phyloP scores from a whole-genome alignment of 37 sponge, comb jelly and placozoan species.

The Halichondria panicea region DNA sequence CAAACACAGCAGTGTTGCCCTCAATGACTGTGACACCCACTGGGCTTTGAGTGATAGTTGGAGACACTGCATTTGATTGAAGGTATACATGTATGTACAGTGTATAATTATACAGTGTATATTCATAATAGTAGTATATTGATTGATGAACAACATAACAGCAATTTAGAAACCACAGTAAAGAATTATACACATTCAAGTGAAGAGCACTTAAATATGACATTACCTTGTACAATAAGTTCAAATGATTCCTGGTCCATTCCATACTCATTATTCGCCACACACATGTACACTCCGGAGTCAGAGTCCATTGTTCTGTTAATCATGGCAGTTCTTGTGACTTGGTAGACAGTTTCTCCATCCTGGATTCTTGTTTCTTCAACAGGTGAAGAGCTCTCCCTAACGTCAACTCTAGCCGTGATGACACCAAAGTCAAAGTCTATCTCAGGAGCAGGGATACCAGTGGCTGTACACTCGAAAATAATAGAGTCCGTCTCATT shows the following conservation, averaged over 20 bases:
- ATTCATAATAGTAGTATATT: not conserved
- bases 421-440: not conserved
- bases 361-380: not conserved
- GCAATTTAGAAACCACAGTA: not conserved
- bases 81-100: too few species aligned
- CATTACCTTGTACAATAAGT: conserved; percentile 31
- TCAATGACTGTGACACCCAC: conserved; percentile 11
- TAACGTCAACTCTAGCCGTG: conserved; percentile 14
- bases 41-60: conserved; percentile 25
- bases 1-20: conserved; percentile 12
- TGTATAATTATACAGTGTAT: not conserved
- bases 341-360: not conserved
- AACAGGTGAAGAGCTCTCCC: not conserved
- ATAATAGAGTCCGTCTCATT: conserved; percentile 27
- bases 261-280: conserved; percentile 33
- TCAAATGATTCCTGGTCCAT: conserved; percentile 15
- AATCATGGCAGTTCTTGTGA: not conserved
- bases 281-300: conserved; percentile 58
- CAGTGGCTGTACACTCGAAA: conserved; percentile 54
- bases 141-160: too few species aligned
- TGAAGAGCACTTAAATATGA: not conserved
- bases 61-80: conserved; percentile 42
- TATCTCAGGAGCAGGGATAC: conserved; percentile 60
- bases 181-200: too few species aligned
- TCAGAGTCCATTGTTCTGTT: conserved; percentile 27